Percentiles rank a stretch among this genome's conserved stretches.
Conservation (phyloP, 2,888 invertebrate species). For the Stegophylla sp. region DNA sequence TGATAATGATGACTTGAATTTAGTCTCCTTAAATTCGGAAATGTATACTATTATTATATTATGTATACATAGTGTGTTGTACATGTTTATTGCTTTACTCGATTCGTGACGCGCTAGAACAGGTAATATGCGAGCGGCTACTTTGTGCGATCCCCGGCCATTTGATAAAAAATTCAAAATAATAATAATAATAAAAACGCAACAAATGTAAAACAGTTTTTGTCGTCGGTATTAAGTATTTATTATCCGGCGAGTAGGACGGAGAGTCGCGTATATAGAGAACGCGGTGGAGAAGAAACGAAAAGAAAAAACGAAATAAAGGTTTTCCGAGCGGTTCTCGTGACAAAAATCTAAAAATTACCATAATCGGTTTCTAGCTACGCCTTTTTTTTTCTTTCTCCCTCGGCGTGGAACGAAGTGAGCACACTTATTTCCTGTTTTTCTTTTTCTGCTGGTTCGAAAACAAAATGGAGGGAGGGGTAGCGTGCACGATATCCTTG, state of each 20-base stretch:
- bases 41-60: too few species aligned
- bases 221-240: constrained; percentile 15
- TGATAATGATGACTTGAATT: too few species aligned
- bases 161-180: background rate
- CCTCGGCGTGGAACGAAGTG: background rate
- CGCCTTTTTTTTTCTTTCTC: constrained; percentile 6
- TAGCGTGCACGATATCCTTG: background rate
- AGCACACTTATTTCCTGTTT: constrained; percentile 29
- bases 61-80: too few species aligned
- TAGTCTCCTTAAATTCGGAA: too few species aligned
- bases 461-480: constrained; percentile 12
- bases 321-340: background rate
- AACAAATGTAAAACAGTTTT: constrained; percentile 31
- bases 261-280: too few species aligned
- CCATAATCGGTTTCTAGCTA: constrained; percentile 34
- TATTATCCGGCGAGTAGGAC: background rate
- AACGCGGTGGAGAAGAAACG: background rate
- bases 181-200: constrained; percentile 1
- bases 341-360: constrained; percentile 37
- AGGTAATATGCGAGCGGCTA: background rate
- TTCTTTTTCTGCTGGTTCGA: background rate
- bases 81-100: too few species aligned
- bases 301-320: background rate
- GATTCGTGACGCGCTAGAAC: too few species aligned
- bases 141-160: background rate